Conservation (phyloP, 2,888 invertebrate genomes). For the Oxytorus armatus region DNA sequence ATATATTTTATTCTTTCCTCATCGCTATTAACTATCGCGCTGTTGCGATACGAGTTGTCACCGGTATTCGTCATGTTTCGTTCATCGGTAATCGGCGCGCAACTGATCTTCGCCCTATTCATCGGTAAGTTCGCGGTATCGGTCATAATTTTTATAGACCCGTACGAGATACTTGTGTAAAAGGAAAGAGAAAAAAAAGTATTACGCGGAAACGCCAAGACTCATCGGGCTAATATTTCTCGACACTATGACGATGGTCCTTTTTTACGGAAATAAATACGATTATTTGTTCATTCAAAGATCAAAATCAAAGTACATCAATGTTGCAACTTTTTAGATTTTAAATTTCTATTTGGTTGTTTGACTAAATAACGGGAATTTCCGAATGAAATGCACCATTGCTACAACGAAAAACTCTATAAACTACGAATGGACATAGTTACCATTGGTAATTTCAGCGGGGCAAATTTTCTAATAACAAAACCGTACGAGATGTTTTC, state of each 20-base stretch:
- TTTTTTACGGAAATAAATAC: too few species aligned
- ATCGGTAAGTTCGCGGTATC: constrained; percentile 54
- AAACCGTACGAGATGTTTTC: constrained; percentile 43
- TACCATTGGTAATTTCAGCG: constrained; percentile 66
- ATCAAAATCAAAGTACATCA: too few species aligned
- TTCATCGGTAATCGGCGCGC: constrained; percentile 36
- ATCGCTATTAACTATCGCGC: constrained; percentile 13
- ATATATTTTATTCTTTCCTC: constrained; percentile 13
- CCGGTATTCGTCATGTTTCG: constrained; percentile 57
- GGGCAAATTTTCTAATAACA: constrained; percentile 60
- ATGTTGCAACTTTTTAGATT: too few species aligned
- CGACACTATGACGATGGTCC: neutral
- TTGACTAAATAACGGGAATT: too few species aligned
- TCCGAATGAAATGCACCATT: too few species aligned
- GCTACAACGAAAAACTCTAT: constrained; percentile 63
- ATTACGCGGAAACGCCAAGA: too few species aligned
- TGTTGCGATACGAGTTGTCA: neutral
- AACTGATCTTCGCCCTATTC: constrained; percentile 46
- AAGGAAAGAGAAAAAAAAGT: neutral
- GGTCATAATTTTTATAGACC: neutral
- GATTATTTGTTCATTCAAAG: too few species aligned
- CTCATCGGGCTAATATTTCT: too few species aligned
- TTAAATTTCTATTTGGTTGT: too few species aligned
- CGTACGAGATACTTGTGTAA: neutral
- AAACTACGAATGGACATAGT: constrained; percentile 40